Evolutionary conservation across 2,113 vertebrate species (phyloP), one percentile per base, ranked within the genome.

Genomic region (Myrmophylax atrothorax): DNA sequence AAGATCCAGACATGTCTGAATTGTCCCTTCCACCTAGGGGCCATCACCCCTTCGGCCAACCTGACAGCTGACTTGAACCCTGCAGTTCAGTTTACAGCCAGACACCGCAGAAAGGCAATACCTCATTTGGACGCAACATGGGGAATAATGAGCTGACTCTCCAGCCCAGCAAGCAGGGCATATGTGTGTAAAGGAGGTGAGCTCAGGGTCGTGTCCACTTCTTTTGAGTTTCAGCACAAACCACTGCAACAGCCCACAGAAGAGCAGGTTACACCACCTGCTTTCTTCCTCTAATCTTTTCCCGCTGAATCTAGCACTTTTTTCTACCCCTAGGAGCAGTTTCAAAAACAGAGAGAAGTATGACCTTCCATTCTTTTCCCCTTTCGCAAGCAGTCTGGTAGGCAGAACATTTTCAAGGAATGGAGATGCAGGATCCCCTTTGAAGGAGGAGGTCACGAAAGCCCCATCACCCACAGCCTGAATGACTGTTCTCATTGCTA

Each of bases 401-500:
- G 26, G 9, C 14, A 70, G 29, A 18, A 91, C 7, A 31, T 79
- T 91, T 89, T 47, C 52, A 60, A 49, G 8, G 4, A 64, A 46
- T 37, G 33, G 37, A 49, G 18, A 53, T 0, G 0, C 24, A 70
- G 18, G 26, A 59, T 40, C 4, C 2, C 5, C 5, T 72, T 37
- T 74, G 44, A 78, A 50, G 31, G 10, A 81, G 24, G 18, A 63
- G 6, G 28, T 28, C 26, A 28, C 33, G 44, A 89, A 73, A 68
- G 5, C 3, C 22, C 2, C 2, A 2, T 40, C 24, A 63, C 28
- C 22, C 47, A 35, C 46, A 59, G 17, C 31, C 49, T 29, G 23
- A 18, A 17, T 55, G 53, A 46, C 15, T 70, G 25, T 9, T 50
- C 6, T 63, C 7, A 47, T 25, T 49, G n/a, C 12, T 85, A 33